These are phyloP conservation scores for Malurus alboscapulatus DNA, from an alignment of 2,113 vertebrate genomes.

Conservation along the genomic window DNA sequence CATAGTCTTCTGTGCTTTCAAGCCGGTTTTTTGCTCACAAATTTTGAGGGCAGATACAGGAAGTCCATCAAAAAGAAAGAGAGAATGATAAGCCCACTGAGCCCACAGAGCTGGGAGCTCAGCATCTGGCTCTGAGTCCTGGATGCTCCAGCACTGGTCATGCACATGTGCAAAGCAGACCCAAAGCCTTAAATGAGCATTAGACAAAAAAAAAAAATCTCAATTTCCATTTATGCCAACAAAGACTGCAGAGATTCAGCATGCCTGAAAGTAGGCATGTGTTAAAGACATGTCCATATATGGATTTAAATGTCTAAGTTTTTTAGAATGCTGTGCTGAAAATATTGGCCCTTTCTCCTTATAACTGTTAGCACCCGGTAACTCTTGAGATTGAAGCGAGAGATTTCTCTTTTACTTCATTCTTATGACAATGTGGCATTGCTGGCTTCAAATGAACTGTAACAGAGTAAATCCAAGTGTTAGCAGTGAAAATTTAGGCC, in stretches of 20 bases:
- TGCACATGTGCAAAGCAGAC: neutral
- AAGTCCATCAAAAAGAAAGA: neutral
- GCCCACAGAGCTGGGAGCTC: neutral
- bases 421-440: neutral
- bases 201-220: neutral
- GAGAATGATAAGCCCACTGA: neutral
- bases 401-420: slow-evolving; percentile 10
- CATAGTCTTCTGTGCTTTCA: neutral
- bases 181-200: neutral
- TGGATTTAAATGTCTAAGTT: neutral
- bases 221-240: neutral
- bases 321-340: neutral
- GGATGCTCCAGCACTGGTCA: neutral
- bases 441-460: neutral
- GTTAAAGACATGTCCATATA: neutral
- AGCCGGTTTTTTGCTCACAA: neutral
- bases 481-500: neutral
- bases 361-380: neutral
- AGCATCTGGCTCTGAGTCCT: neutral
- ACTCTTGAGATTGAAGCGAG: neutral
- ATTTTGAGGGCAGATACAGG: neutral
- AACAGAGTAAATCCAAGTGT: neutral
- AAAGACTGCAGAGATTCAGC: neutral
- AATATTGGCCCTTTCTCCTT: slow-evolving; percentile 22
- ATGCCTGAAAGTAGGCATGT: slow-evolving; percentile 11